These are phyloP conservation scores for Amblyraja radiata DNA, from an alignment of 2,797 vertebrate genomes.

Conservation along the genomic window DNA sequence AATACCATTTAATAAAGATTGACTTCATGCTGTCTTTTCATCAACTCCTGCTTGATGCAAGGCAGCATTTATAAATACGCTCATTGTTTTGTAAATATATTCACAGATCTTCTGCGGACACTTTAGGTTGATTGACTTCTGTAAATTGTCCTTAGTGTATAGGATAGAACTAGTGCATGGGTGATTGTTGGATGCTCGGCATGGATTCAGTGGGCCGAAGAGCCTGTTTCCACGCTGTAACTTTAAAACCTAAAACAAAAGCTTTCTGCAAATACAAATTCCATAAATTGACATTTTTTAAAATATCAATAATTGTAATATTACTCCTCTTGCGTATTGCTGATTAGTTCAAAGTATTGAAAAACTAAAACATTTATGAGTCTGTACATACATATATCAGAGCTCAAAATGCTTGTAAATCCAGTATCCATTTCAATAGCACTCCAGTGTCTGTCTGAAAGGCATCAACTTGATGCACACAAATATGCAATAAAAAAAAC, in stretches of 20 bases:
- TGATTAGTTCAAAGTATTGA: neutral
- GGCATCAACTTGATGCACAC: neutral
- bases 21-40: neutral
- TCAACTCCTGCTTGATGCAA: neutral
- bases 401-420: neutral
- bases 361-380: neutral
- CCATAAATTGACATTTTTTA: neutral
- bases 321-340: neutral
- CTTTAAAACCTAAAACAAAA: too few species aligned
- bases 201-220: too few species aligned
- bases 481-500: neutral
- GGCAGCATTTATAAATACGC: neutral
- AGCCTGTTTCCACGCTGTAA: too few species aligned
- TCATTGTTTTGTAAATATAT: neutral
- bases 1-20: neutral
- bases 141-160: too few species aligned
- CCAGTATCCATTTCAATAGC: neutral
- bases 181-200: too few species aligned
- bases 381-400: neutral
- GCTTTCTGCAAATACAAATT: neutral
- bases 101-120: neutral
- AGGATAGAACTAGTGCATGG: too few species aligned
- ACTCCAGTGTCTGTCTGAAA: neutral
- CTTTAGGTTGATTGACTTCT: too few species aligned
- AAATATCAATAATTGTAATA: neutral